Base-by-base conservation (phyloP, 53 echinoderm and acorn worm genomes). In the Echinometra lucunter region DNA sequence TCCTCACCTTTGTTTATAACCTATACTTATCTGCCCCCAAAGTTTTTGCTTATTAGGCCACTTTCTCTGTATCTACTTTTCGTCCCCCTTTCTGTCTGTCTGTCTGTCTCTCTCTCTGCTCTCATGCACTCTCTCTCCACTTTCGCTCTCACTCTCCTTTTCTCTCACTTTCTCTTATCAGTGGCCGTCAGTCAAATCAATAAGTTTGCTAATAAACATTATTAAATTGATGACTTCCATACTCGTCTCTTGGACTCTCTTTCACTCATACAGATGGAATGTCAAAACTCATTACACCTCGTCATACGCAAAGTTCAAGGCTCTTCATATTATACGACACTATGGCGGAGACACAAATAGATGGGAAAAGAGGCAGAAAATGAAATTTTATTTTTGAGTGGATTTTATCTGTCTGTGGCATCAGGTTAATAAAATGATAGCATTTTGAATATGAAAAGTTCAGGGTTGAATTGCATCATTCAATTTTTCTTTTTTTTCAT, bases 191-290 rank as follows among this genome's bases (percentile, higher is more conserved):
- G 53, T 74, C 58, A 45, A 57, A 74, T 78, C 58, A 92, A 92
- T 72, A 32, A 18, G 57, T 57, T 92, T 37, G 55, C 92, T 53
- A 92, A 78, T 92, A 78, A 92, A 92, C 75, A 75, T 92, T 4
- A 92, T 78, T 53, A 92, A 92, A 92, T 92, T 75, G 57, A 92
- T 92, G 21, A 55, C 92, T 92, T 92, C 92, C 92, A 55, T 38
- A 78, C 15, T 75, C 35, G 45, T 78, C 38, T 15, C 3, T 69
- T 27, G 27, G 8, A 78, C n/a, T 45, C 17, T 42, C 92, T 32
- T 49, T 92, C 47, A 92, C n/a, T 28, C 15, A 80, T 53, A 57
- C 92, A 92, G 74, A 78, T 92, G 57, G 32, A 55, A 17, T 78
- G 92, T 92, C 92, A 56, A 25, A 35, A 17, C 78, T 92, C 78